Evolutionary conservation across 2,113 vertebrate species (phyloP), one percentile per base, ranked within the genome.

Genomic region (Corvus moneduloides): DNA sequence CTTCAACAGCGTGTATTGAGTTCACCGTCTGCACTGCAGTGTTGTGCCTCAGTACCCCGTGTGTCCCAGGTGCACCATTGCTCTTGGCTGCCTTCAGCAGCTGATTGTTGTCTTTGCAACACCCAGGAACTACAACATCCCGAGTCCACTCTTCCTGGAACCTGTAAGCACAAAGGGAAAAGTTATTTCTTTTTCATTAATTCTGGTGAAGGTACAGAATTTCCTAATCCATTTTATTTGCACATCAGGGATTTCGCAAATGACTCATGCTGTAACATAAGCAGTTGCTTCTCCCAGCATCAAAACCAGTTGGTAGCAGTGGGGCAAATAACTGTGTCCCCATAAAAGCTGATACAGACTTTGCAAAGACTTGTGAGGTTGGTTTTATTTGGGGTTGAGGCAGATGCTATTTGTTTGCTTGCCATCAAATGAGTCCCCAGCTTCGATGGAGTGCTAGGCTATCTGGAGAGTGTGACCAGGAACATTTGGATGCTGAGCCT

Each of bases 91-190:
- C 63, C 51, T 49, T 58, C 18, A 77, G 67, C 22, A 62, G 73
- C 16, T 14, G 35, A 26, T 52, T 10, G 1, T 12, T 63, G 87
- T 61, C 96, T 63, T 63, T 92, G 76, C 52, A 79, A 28, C n/a
- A 27, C 26, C 37, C 76, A 5, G 84, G 62, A 79, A 55, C 58
- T 16, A 11, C 0, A 0, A 23, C 5, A 9, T 85, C 94, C 52
- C 2, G 33, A 56, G 26, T 62, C 91, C 82, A 66, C 49, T 94
- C 93, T 63, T 97, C 95, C 37, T 96, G 97, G 86, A 87, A 95
- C 80, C 98, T 98, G 93, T 15, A 81, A 63, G 73, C 37, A 71
- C 10, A 79, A 74, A 89, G 33, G 27, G 68, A 49, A 68, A 74
- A 64, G 48, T 75, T 84, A 89, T 37, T 87, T 68, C 37, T 33